Base-by-base conservation (phyloP, 2,797 vertebrate genomes). In the Botia almorhae region DNA sequence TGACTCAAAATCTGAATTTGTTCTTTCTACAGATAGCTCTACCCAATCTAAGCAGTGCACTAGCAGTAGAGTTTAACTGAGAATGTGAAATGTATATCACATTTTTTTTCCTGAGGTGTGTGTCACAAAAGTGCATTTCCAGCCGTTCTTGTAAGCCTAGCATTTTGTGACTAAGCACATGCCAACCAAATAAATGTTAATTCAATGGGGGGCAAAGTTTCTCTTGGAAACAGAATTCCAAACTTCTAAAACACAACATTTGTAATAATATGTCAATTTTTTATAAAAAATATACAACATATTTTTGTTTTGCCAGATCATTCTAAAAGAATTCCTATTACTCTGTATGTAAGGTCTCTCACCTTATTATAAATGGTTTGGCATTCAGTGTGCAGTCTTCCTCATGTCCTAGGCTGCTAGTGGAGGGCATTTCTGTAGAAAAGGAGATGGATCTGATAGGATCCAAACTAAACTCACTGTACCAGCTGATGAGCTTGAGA, bases 381-480 rank as follows among this genome's bases (percentile, higher is more conserved):
- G 83, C 89, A 11, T 87, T 71, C 21, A 90, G 1, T 0, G 82
- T 88, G 82, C 81, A 88, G 46, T 93, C 89, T 2, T 87, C 36
- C 14, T 89, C 83, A n/a, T 81, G 83, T 43, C 69, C 88, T 7
- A 91, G 79, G 4, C 61, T 55, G 0, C 81, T 77, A 0, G 36
- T 11, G 0, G 78, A 71, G 2, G 85, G 72, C 0, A 81, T 83
- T 33, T 90, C 84, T 87, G 91, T 94, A 19, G 94, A 94, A 83
- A 98, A 97, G 39, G 96, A 98, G 87, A 99, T 95, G 36, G 92
- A 95, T 1, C 1, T 82, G 74, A 99, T 93, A 60, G 93, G 68
- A 2, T 95, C 94, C 89, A 94, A 86, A 48, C 88, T 88, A 36
- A 96, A 89, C 12, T 95, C 82, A 64, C 76, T 91, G 84, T 92